These are phyloP conservation scores for Chymomyza procnemis DNA, from an alignment of 2,888 invertebrate species.

Conservation along the genomic window DNA sequence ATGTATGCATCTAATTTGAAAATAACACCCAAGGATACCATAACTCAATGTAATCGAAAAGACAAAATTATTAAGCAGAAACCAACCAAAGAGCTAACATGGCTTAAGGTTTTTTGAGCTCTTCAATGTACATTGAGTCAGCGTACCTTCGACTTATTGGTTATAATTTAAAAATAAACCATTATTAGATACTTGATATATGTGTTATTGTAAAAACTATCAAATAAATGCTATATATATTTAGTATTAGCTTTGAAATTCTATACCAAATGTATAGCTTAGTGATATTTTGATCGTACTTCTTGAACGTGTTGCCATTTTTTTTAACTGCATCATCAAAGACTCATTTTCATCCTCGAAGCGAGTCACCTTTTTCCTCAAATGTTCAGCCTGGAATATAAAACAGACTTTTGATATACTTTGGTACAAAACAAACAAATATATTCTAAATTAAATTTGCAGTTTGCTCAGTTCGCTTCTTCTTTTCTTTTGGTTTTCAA, in stretches of 20 bases:
- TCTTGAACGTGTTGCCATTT: slow-evolving; percentile 93
- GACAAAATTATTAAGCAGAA: not conserved
- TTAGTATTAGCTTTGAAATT: not conserved
- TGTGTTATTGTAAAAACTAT: not conserved
- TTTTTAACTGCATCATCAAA: slow-evolving; percentile 95
- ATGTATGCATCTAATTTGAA: not conserved
- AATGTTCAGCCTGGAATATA: slow-evolving; percentile 86
- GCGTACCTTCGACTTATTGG: not conserved
- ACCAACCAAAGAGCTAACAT: not conserved
- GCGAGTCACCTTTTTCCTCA: slow-evolving; percentile 92
- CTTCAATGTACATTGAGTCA: not conserved
- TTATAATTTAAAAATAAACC: not conserved
- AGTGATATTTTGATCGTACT: slow-evolving; percentile 80
- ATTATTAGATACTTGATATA: not conserved
- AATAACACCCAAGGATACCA: not conserved
- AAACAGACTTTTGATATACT: slow-evolving; percentile 32
- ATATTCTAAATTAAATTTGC: slow-evolving; percentile 8
- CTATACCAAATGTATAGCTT: slow-evolving; percentile 2
- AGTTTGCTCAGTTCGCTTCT: slow-evolving; percentile 9
- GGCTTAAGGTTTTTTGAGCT: too few relatives aligned
- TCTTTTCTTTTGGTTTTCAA: slow-evolving; percentile 34
- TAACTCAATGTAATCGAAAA: not conserved
- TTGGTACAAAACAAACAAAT: slow-evolving; percentile 4
- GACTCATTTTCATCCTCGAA: slow-evolving; percentile 98
- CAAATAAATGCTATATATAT: not conserved